Base-by-base conservation (phyloP, 2,888 invertebrate genomes). In the Diaperis boleti region DNA sequence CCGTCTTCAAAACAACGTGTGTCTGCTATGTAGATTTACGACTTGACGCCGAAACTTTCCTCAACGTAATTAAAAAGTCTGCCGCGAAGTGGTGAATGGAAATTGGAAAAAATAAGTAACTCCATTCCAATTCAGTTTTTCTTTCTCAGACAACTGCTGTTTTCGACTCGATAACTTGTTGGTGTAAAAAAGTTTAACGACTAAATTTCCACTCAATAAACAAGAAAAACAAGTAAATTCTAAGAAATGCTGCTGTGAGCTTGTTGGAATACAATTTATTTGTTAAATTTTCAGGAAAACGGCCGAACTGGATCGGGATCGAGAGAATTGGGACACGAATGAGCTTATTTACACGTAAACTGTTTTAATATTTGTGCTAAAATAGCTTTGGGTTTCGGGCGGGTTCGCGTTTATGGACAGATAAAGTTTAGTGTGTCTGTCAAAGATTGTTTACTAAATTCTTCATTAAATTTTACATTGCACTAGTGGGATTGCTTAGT, bases 321-420 rank as follows among this genome's bases (percentile, higher is more conserved):
- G 31, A 42, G 10, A 17, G 29, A 54, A 54, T 26, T 37, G 22
- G n/a, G 26, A 41, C 31, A 52, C 17, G 26, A 52, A 52, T 39
- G 44, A 33, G 55, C 44, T 55, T 55, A 55, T 55, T 44, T 55
- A 20, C 42, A 55, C 55, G 55, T 55, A 29, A 55, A 55, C 42
- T 44, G 44, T 31, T 55, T 55, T 44, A 55, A 33, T 55, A 31
- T 55, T 29, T 42, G 41, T 15, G 17, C 54, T 11, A 41, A 41
- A 42, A 14, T 10, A 22, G 55, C 41, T 29, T 55, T 31, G 18
- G 10, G 29, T 42, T 42, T 54, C 41, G 54, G n/a, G n/a, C 22
- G 10, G 15, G 14, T 17, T 37, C 29, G n/a, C 22, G 15, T 41
- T 54, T 29, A 42, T 13, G 3, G 6, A n/a, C n/a, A n/a, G n/a